A percentile compares a stretch with the other conserved stretches of the same genome.
Evolutionary conservation across 2,888 invertebrate genomes (phyloP).

Genomic region (Oscheius sp.): DNA sequence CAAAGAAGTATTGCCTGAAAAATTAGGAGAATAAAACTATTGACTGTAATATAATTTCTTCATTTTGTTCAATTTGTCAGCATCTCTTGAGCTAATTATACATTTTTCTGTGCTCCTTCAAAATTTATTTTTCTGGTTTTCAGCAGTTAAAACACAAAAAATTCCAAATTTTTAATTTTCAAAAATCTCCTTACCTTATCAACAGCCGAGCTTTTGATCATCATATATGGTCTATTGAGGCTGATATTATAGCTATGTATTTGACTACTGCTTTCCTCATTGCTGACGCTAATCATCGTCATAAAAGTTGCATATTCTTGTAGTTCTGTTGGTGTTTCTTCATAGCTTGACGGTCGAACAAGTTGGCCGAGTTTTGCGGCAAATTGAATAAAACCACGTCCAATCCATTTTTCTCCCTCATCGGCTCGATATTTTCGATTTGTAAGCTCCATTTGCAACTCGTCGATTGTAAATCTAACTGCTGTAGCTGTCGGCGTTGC

Average conservation of each 20-base stretch:
- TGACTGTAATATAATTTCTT: too few species aligned
- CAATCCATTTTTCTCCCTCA: slow-evolving; percentile 71
- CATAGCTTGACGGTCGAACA: slow-evolving; percentile 84
- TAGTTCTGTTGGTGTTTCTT: slow-evolving; percentile 96
- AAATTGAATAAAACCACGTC: slow-evolving; percentile 85
- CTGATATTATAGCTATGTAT: slow-evolving; percentile 76
- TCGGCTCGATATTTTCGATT: slow-evolving; percentile 74
- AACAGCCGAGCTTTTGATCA: slow-evolving; percentile 94
- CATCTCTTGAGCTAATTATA: too few species aligned
- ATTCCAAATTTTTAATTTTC: too few species aligned
- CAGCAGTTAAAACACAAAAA: too few species aligned
- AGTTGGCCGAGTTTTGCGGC: slow-evolving; percentile 94
- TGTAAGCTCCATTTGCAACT: slow-evolving; percentile 82
- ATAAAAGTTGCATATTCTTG: slow-evolving; percentile 98
- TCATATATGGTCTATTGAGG: slow-evolving; percentile 89
- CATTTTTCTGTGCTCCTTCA: too few species aligned
- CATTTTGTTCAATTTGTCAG: too few species aligned
- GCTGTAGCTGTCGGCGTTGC: slow-evolving; percentile 97
- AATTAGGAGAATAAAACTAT: too few species aligned
- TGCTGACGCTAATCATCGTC: slow-evolving; percentile 75
- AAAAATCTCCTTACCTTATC: slow-evolving; percentile 85
- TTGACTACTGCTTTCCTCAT: slow-evolving; percentile 56
- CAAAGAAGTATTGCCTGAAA: slow-evolving; percentile 97
- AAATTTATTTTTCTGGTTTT: too few species aligned
- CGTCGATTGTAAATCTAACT: slow-evolving; percentile 92